A percentile compares a stretch with the other conserved stretches of the same genome.
These are phyloP conservation scores for Pseudochirops cupreus DNA, from an alignment of 2,797 vertebrate genomes.

Conservation along the genomic window DNA sequence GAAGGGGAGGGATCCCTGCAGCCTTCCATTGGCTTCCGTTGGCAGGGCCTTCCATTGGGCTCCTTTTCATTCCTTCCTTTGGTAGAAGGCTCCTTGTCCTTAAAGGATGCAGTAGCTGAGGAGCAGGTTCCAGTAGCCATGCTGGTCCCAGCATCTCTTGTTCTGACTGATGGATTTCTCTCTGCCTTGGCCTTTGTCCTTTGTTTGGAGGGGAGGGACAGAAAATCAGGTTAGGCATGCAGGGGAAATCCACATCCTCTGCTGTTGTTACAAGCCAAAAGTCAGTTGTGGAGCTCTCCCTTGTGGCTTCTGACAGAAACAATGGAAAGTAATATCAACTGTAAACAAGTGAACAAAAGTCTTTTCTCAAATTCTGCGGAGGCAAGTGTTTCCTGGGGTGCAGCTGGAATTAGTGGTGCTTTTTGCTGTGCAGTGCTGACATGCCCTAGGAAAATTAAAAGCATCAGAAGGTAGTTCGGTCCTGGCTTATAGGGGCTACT, in stretches of 20 bases:
- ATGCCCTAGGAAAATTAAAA: background rate
- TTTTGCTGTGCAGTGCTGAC: background rate
- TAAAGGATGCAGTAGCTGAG: background rate
- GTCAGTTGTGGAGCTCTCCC: constrained; percentile 71
- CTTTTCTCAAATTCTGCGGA: background rate
- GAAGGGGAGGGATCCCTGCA: background rate
- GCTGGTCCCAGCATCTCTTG: background rate
- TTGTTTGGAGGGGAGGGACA: constrained; percentile 69
- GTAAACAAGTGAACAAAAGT: constrained; percentile 29
- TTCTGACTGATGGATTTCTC: constrained; percentile 37
- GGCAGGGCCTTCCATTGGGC: background rate
- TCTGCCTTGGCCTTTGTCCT: constrained; percentile 31
- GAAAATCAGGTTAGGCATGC: constrained; percentile 64
- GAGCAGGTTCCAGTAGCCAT: background rate
- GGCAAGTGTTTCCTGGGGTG: background rate
- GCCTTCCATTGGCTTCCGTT: background rate
- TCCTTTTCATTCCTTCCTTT: constrained; percentile 12
- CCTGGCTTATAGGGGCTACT: background rate
- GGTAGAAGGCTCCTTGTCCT: background rate
- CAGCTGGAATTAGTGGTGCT: background rate
- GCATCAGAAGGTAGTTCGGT: background rate
- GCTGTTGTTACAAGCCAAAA: constrained; percentile 76
- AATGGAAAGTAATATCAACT: constrained; percentile 45
- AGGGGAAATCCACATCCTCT: constrained; percentile 64
- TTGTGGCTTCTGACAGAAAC: constrained; percentile 53